phyloP scores from a whole-genome alignment of 2,113 vertebrate species.

The Panthera leo region DNA sequence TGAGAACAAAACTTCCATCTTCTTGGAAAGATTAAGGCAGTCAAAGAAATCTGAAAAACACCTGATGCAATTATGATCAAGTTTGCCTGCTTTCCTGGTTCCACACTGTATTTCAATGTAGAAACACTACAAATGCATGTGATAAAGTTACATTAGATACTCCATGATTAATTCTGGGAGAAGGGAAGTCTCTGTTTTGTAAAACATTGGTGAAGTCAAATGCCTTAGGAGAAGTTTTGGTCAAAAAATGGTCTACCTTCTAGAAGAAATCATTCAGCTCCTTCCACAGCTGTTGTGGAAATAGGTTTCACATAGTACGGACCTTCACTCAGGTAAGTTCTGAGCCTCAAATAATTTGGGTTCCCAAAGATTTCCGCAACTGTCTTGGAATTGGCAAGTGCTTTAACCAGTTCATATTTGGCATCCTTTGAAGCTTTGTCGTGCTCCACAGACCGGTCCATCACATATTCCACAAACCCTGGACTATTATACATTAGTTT shows the following conservation, averaged over 20 bases:
- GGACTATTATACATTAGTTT: constrained; percentile 92
- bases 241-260: not conserved
- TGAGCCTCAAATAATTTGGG: constrained; percentile 93
- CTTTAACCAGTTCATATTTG: constrained; percentile 95
- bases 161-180: not conserved
- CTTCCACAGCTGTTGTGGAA: constrained; percentile 91
- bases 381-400: constrained; percentile 90
- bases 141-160: not conserved
- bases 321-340: constrained; percentile 92
- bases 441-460: constrained; percentile 93
- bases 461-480: constrained; percentile 94
- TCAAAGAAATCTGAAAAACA: constrained; percentile 31
- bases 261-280: constrained; percentile 88
- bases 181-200: constrained; percentile 1
- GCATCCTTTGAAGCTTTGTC: constrained; percentile 96
- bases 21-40: constrained; percentile 41
- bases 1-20: not conserved
- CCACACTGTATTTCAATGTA: not conserved
- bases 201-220: not conserved
- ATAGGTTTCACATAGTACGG: constrained; percentile 93
- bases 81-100: not conserved
- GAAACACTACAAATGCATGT: constrained; percentile 14
- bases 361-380: constrained; percentile 91
- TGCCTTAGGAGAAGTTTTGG: constrained; percentile 35
- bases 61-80: not conserved